Percentiles rank a stretch among this genome's conserved stretches.
Conservation (phyloP, 2,888 invertebrate genomes). For the Zygaena filipendulae region DNA sequence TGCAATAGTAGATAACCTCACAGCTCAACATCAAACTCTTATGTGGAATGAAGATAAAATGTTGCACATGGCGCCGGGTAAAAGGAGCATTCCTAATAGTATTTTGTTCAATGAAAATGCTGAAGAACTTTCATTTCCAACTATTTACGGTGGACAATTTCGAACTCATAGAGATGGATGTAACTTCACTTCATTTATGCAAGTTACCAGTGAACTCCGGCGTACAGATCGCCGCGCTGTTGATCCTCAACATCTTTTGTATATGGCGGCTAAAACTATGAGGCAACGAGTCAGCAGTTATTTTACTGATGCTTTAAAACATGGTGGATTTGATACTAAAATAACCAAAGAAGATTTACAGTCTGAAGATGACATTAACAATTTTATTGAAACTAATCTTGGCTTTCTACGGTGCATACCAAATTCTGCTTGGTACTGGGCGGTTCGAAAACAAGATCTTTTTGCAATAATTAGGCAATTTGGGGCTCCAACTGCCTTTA, state of each 20-base stretch:
- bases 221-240: conserved; percentile 20
- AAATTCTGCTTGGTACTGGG: conserved; percentile 34
- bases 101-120: conserved; percentile 27
- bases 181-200: conserved; percentile 18
- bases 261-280: conserved; percentile 17
- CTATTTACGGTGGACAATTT: conserved; percentile 25
- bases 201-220: conserved; percentile 16
- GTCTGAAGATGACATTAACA: conserved; percentile 24
- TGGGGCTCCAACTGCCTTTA: conserved; percentile 32
- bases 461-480: conserved; percentile 38
- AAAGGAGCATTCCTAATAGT: conserved; percentile 18
- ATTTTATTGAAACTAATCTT: conserved; percentile 26
- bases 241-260: conserved; percentile 20
- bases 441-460: conserved; percentile 29
- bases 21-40: conserved; percentile 19
- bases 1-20: conserved; percentile 19
- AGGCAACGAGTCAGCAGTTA: conserved; percentile 13
- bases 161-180: conserved; percentile 21
- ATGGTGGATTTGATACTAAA: conserved; percentile 21
- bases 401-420: conserved; percentile 30
- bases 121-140: conserved; percentile 34
- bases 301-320: conserved; percentile 1
- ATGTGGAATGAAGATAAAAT: conserved; percentile 15
- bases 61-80: conserved; percentile 13
- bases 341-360: conserved; percentile 25